Evolutionary conservation across 2,113 vertebrate genomes (phyloP), one percentile per base, ranked within the genome.

Genomic region (Bubo bubo): DNA sequence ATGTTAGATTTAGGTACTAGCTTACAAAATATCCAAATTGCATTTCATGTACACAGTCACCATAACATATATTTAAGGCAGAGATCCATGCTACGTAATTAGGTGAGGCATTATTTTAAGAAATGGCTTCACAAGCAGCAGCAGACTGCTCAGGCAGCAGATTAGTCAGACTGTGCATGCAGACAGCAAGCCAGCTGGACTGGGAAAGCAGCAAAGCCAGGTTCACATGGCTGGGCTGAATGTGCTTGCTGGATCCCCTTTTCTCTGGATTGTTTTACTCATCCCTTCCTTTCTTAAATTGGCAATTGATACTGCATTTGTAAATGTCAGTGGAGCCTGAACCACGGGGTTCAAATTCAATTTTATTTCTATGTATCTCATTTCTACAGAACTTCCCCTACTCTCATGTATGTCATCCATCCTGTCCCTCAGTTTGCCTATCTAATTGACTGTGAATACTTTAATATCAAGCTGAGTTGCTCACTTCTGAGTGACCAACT

Each of bases 51-150:
- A 30, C 49, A 53, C 2, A 60, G 19, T 64, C 49, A 88, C 35
- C 32, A 27, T 63, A 37, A 37, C 37, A 43, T 34, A 56, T 21
- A 11, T 86, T 82, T 86, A 79, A 87, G 74, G 34, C 63, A 63
- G 94, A 75, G 23, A 68, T 60, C 62, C 24, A 17, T 58, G 43
- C 35, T 70, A 12, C 37, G 9, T 72, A 79, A 73, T 90, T 94
- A 97, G 62, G 62, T 80, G 62, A 90, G 45, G 19, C 58, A 58
- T 63, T 90, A 92, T 95, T 85, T 92, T 75, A 79, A 75, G 86
- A 77, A 80, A 84, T 18, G 37, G 35, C 37, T 95, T 83, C 76
- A 66, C 53, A 43, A 76, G 72, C 63, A 95, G 58, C 63, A 94
- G 68, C 55, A 80, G 73, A 47, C 73, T 3, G 14, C 59, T 92